phyloP scores from a whole-genome alignment of 2,888 invertebrate genomes.

The Smittia sp. region DNA sequence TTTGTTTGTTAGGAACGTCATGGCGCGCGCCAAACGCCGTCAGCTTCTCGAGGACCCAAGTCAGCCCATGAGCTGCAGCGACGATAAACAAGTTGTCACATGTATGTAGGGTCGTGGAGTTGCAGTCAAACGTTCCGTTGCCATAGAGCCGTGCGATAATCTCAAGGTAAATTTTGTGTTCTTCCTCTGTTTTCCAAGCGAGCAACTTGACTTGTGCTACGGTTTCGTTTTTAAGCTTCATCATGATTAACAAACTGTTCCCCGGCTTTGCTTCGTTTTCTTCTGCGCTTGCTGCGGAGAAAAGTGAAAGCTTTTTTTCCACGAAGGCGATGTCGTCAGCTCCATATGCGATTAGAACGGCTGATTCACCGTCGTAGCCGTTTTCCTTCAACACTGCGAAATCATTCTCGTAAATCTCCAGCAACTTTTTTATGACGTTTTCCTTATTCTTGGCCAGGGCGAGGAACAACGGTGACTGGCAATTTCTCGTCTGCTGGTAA shows the following conservation, averaged over 20 bases:
- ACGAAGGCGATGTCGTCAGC: background rate
- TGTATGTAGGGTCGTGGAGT: background rate
- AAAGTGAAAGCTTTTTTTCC: background rate
- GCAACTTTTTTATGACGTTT: background rate
- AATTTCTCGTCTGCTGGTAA: background rate
- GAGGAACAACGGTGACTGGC: background rate
- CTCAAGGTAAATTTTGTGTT: background rate
- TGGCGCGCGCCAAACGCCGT: background rate
- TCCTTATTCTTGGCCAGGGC: background rate
- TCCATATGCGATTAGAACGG: background rate
- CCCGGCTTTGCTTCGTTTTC: too few relatives aligned
- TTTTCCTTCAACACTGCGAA: background rate
- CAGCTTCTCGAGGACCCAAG: background rate
- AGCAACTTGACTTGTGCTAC: background rate
- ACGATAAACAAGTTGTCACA: background rate
- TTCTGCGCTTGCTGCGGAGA: background rate
- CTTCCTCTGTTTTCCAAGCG: background rate
- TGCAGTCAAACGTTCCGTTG: slow-evolving; percentile 25
- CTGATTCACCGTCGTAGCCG: background rate
- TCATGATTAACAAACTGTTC: background rate
- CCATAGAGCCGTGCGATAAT: background rate
- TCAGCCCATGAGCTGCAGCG: slow-evolving; percentile 7
- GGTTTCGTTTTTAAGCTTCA: background rate
- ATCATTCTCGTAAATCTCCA: background rate
- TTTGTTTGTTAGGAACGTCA: background rate